A percentile compares a stretch with the other conserved stretches of the same genome.
Evolutionary conservation across 2,888 invertebrate species (phyloP).

Genomic region (Portevinia maculata): DNA sequence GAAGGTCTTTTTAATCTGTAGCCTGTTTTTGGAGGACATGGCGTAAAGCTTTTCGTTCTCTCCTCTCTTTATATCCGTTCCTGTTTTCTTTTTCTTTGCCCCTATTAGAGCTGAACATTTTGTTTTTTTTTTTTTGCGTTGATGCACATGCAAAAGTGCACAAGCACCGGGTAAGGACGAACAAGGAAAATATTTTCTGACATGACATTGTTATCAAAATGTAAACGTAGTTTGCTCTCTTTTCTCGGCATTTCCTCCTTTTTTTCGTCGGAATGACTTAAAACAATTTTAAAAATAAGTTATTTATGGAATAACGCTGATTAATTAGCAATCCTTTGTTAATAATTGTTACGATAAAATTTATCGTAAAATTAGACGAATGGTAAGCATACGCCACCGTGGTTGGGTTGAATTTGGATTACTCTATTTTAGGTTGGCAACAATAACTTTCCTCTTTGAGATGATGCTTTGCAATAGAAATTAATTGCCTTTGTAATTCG

Average conservation of each 20-base stretch:
- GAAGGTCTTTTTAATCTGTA: conserved; percentile 73
- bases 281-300: conserved; percentile 20
- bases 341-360: conserved; percentile 46
- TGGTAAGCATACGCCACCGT: conserved; percentile 63
- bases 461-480: conserved; percentile 2
- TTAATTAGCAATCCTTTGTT: conserved; percentile 62
- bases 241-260: conserved; percentile 42
- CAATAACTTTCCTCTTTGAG: no score
- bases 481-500: background rate
- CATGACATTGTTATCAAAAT: conserved; percentile 72
- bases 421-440: background rate
- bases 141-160: conserved; percentile 40
- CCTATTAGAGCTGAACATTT: conserved; percentile 65
- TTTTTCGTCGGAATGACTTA: conserved; percentile 23
- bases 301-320: conserved; percentile 65
- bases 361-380: conserved; percentile 21
- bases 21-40: conserved; percentile 67
- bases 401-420: background rate
- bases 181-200: conserved; percentile 70
- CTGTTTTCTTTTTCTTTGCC: conserved; percentile 35
- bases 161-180: conserved; percentile 44
- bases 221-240: conserved; percentile 62
- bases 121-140: conserved; percentile 62
- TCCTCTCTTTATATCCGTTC: conserved; percentile 55
- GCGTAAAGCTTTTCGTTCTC: conserved; percentile 72